Evolutionary conservation across 2,113 vertebrate genomes (phyloP).

Genomic region (Alosa alosa): DNA sequence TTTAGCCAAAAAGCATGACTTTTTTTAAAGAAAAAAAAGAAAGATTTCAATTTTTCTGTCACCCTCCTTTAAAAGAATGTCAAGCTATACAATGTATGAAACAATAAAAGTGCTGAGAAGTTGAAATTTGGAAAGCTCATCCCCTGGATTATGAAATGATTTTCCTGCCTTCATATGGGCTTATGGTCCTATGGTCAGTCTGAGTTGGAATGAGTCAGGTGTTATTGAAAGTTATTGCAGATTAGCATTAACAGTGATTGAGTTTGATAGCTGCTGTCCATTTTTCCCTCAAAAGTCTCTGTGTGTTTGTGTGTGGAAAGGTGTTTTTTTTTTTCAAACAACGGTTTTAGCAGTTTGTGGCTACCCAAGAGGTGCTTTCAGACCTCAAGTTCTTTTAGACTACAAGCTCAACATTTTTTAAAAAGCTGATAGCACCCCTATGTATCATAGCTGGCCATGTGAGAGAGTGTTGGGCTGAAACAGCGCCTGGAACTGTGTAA

Average conservation of each 20-base stretch:
- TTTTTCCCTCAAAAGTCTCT: slow-evolving; percentile 7
- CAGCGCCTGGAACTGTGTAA: slow-evolving; percentile 50
- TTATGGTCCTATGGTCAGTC: no score
- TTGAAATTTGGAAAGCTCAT: slow-evolving; percentile 49
- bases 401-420: not conserved
- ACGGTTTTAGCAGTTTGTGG: not conserved
- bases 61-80: slow-evolving; percentile 63
- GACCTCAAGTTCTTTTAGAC: slow-evolving; percentile 41
- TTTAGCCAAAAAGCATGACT: slow-evolving; percentile 65
- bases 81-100: slow-evolving; percentile 62
- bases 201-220: no score
- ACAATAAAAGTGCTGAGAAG: slow-evolving; percentile 68
- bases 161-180: not conserved
- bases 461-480: slow-evolving; percentile 34
- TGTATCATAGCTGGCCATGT: slow-evolving; percentile 46
- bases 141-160: not conserved
- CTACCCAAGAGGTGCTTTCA: slow-evolving; percentile 28
- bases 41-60: slow-evolving; percentile 6
- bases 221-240: not conserved
- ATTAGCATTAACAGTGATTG: not conserved
- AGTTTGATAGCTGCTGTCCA: not conserved
- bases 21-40: slow-evolving; percentile 42
- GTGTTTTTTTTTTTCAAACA: not conserved
- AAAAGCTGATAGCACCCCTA: slow-evolving; percentile 43
- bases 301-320: slow-evolving; percentile 11